phyloP scores from a whole-genome alignment of 2,113 vertebrate genomes.

The Cynopterus brachyotis region DNA sequence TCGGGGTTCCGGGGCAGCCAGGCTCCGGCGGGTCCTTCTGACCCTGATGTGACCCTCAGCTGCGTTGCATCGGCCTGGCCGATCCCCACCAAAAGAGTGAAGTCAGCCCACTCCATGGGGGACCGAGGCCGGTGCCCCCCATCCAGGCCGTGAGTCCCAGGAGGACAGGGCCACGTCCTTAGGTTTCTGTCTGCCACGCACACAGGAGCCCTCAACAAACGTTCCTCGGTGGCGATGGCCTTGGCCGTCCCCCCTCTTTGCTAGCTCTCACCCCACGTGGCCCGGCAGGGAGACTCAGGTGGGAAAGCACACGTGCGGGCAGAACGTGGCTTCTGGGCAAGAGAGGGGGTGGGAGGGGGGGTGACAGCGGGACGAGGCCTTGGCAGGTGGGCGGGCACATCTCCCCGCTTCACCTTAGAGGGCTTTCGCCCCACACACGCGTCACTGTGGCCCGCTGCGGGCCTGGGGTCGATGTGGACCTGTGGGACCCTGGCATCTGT shows the following conservation, averaged over 20 bases:
- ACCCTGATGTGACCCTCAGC: neutral
- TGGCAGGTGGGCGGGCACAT: neutral
- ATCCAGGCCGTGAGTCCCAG: neutral
- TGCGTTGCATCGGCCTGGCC: accelerated
- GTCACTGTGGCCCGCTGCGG: neutral
- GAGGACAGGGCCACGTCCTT: neutral
- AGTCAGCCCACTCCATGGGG: neutral
- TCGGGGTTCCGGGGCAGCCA: neutral
- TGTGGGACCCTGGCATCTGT: neutral
- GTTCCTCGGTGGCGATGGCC: neutral
- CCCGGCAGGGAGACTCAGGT: neutral
- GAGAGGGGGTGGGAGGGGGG: neutral
- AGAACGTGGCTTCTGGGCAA: neutral
- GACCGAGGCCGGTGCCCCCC: accelerated
- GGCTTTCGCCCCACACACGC: neutral
- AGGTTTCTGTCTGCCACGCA: neutral
- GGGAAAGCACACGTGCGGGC: neutral
- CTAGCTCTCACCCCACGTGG: neutral
- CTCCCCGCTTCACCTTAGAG: neutral
- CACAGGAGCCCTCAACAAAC: neutral
- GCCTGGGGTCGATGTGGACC: neutral
- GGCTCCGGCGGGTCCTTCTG: neutral
- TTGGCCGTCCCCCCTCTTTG: neutral
- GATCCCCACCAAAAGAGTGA: accelerated
- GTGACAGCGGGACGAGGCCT: neutral